Evolutionary conservation across 2,113 vertebrate species (phyloP).

Genomic region (Pelmatolapia mariae): DNA sequence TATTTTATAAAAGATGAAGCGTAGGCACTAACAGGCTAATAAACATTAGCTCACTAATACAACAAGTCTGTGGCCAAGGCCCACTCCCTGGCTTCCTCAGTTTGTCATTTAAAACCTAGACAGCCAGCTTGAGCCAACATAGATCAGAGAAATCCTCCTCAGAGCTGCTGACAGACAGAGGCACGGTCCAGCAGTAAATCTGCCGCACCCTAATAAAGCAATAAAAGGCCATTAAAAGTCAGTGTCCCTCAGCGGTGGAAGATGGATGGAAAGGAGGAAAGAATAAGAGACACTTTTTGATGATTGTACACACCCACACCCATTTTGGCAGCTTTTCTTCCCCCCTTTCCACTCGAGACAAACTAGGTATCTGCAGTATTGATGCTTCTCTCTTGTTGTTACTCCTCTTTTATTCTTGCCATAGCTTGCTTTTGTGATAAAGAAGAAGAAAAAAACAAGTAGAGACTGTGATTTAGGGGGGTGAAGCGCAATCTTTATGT

Average conservation of each 20-base stretch:
- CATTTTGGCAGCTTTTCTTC: neutral
- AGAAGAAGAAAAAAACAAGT: neutral
- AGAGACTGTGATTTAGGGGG: constrained; percentile 7
- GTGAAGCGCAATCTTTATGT: neutral
- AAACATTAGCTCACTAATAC: constrained; percentile 39
- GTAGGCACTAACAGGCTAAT: constrained; percentile 38
- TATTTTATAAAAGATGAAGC: constrained; percentile 39
- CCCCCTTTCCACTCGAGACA: neutral
- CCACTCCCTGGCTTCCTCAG: neutral
- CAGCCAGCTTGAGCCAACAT: constrained; percentile 1
- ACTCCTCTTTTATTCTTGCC: neutral
- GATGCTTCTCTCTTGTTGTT: neutral
- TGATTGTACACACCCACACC: constrained; percentile 13
- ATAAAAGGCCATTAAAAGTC: constrained; percentile 62
- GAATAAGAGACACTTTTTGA: constrained; percentile 32
- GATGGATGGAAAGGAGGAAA: constrained; percentile 51
- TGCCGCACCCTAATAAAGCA: constrained; percentile 58
- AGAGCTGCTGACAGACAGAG: constrained; percentile 28
- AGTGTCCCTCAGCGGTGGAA: constrained; percentile 39
- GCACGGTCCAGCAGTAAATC: constrained; percentile 48
- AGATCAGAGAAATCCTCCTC: constrained; percentile 34
- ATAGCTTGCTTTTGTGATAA: neutral
- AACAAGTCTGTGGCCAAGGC: constrained; percentile 6
- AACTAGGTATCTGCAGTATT: constrained; percentile 14
- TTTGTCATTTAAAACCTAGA: constrained; percentile 31